Percentiles rank a stretch among this genome's conserved stretches.
Conservation (phyloP, 2,113 vertebrate species). For the Merops nubicus region DNA sequence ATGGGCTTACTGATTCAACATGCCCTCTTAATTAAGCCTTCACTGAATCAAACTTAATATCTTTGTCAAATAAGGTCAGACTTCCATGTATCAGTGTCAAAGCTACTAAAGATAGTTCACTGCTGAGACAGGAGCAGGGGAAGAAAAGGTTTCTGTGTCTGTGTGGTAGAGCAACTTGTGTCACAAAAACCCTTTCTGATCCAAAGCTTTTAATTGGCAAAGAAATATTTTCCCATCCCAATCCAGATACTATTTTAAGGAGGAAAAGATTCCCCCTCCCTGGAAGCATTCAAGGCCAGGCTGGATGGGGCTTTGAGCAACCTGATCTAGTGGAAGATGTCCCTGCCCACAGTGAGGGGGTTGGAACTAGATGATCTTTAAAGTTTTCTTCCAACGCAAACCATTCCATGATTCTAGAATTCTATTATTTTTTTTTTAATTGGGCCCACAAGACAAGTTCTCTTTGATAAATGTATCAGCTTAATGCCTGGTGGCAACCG, state of each 20-base stretch:
- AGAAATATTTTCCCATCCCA: background rate
- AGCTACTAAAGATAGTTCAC: constrained; percentile 10
- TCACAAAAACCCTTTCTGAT: too few species aligned
- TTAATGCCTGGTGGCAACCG: background rate
- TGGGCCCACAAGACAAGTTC: background rate
- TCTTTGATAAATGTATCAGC: background rate
- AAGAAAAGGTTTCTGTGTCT: background rate
- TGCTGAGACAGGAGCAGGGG: background rate
- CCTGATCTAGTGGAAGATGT: background rate
- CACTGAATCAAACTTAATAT: constrained; percentile 45
- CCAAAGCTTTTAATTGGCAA: background rate
- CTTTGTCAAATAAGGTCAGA: constrained; percentile 33
- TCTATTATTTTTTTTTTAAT: too few species aligned
- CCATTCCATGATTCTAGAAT: background rate
- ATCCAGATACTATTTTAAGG: background rate
- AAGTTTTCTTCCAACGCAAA: background rate
- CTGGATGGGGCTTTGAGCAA: background rate
- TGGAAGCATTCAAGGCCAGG: background rate
- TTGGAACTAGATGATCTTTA: background rate
- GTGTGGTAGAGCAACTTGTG: fast-evolving
- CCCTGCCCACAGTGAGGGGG: background rate
- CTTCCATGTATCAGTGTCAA: constrained; percentile 56
- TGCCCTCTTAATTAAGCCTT: constrained; percentile 34
- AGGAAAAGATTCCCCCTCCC: background rate
- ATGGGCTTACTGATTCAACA: background rate